Evolutionary conservation across 2,113 vertebrate species (phyloP), one percentile per base, ranked within the genome.

Genomic region (Pygoscelis antarcticus): DNA sequence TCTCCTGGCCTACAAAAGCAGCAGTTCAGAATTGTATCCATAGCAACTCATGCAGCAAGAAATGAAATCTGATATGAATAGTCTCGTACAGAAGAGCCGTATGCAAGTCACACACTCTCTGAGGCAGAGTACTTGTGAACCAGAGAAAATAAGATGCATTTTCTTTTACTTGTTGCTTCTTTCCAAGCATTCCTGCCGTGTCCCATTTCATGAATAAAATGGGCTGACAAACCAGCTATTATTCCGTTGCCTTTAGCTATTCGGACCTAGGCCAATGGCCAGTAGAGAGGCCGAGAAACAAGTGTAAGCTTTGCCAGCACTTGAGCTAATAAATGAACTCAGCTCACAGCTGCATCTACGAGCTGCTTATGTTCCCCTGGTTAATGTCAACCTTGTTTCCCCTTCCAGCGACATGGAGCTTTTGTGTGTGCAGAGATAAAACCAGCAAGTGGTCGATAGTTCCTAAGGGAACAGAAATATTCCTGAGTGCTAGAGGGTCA

Each of bases 351-450:
- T 98, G 97, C 94, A 83, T 96, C 93, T 94, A 92, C 54, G 71
- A 95, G 93, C 86, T 89, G 95, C 95, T 90, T 65, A 54, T 94
- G 89, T 88, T 93, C 84, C 95, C 90, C 96, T 97, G 92, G 89
- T 97, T 98, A 97, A 98, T 83, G 92, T 98, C 97, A 97, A 96
- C 94, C 97, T 96, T 98, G 95, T 98, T 98, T 98, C 98, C 92
- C 96, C 96, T 97, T 97, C 92, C 97, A 98, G 98, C 3, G 92
- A 97, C 97, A 97, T 52, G 98, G 98, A 98, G 93, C 96, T 94
- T 98, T 98, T 97, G 96, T 98, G 96, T 98, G 98, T 92, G 97
- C 82, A 72, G 96, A 98, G 97, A 98, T 98, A 97, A 98, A 98
- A 95, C 96, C 97, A 95, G 93, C n/a, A 40, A 98, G 93, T 68